Conservation (phyloP, 2,797 vertebrate species). For the Aplochiton taeniatus region DNA sequence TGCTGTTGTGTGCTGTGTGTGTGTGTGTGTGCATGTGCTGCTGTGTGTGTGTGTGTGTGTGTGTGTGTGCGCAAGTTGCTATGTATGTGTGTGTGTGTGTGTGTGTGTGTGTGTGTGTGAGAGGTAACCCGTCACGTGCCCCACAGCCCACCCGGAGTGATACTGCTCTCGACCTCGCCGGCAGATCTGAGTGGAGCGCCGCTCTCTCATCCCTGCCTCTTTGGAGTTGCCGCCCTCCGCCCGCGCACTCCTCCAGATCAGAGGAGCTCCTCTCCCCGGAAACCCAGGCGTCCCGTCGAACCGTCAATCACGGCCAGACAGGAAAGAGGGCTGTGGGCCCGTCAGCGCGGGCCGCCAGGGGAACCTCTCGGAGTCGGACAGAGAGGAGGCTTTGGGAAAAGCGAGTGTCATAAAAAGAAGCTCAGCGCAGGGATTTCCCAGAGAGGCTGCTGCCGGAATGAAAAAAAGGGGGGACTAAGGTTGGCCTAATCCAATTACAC, state of each 20-base stretch:
- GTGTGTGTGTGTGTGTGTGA: conserved; percentile 17
- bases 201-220: conserved; percentile 24
- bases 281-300: conserved; percentile 22
- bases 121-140: conserved; percentile 59
- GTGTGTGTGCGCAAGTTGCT: neutral
- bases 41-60: conserved; percentile 4
- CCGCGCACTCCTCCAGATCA: conserved; percentile 26
- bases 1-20: neutral
- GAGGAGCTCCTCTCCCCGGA: too few relatives aligned
- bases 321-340: conserved; percentile 29
- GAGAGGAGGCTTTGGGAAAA: too few relatives aligned
- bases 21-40: neutral
- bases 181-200: conserved; percentile 45
- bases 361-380: neutral
- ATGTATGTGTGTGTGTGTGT: conserved; percentile 10
- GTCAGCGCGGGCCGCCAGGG: conserved; percentile 21
- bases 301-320: conserved; percentile 52
- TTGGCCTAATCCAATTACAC: conserved; percentile 70
- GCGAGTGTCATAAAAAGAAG: too few relatives aligned
- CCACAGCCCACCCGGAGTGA: conserved; percentile 45
- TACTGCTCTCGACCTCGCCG: conserved; percentile 33
- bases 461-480: conserved; percentile 53
- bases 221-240: conserved; percentile 22
- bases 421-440: conserved; percentile 66
- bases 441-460: conserved; percentile 50